Evolutionary conservation across 2,888 invertebrate species (phyloP), one percentile per base, ranked within the genome.

Genomic region (Tipula lateralis): DNA sequence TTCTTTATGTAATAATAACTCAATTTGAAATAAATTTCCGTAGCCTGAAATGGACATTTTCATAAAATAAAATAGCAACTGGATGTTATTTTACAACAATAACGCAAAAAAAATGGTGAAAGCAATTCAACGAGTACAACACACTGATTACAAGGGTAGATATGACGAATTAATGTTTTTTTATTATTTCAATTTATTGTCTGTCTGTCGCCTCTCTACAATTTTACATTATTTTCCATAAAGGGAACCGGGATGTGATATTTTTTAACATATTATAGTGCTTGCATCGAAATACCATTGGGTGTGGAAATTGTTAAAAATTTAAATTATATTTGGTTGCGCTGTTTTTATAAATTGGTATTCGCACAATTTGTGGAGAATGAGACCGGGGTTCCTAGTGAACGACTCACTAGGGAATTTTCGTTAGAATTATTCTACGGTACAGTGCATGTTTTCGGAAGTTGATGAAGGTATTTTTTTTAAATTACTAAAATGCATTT

Each of bases 131-230:
- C 66, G 24, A 66, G 66, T 66, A 24, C 19, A 66, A 66, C 19
- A 24, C 66, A 66, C 66, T 66, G 66, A 66, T 66, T 66, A 24
- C 66, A 66, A 24, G 66, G 66, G 66, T 66, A 66, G 66, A 66
- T 66, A 66, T 66, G 66, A 66, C 66, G 66, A 66, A 66, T 66
- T 66, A 66, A 66, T 66, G 66, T 66, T 66, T 66, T 32, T 66
- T 66, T 66, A 66, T 66, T 66, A 66, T 66, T 66, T 24, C 66
- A 66, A 66, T 66, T 66, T 66, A 66, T 66, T 66, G 66, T 66
- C 66, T 66, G 24, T 6, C 66, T 24, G 66, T 19, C 66, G 19
- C 24, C 66, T 66, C 66, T 66, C 19, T 66, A 12, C 66, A n/a
- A n/a, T n/a, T n/a, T n/a, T n/a, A n/a, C 44, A 44, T 44, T 44